Conservation (phyloP, 2,888 invertebrate species). For the Bombylius discolor region DNA sequence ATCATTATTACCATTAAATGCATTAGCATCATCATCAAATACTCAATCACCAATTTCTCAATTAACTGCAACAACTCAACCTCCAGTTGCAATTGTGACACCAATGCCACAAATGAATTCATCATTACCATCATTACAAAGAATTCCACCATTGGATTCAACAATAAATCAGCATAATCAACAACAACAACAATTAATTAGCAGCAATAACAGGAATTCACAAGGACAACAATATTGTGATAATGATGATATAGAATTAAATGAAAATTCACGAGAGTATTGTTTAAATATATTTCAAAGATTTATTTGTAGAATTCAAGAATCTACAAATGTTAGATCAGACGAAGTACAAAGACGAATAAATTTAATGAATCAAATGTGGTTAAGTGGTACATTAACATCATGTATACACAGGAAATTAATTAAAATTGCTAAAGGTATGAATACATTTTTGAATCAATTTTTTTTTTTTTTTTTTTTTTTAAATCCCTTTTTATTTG, state of each 20-base stretch:
- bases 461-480: neutral
- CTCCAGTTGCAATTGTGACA: conserved; percentile 24
- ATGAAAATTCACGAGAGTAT: conserved; percentile 7
- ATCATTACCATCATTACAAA: neutral
- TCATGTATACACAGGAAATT: conserved; percentile 21
- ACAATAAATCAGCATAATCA: neutral
- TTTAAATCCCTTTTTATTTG: neutral
- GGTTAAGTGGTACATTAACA: conserved; percentile 22
- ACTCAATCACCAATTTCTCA: conserved; percentile 6
- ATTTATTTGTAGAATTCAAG: conserved; percentile 14
- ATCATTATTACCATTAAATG: conserved; percentile 14
- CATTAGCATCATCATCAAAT: conserved; percentile 15
- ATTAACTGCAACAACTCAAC: conserved; percentile 8
- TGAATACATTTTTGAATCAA: neutral
- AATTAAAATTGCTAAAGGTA: conserved; percentile 21
- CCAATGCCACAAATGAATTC: conserved; percentile 19
- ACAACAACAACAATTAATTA: neutral
- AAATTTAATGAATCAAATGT: conserved; percentile 22
- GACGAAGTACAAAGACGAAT: conserved; percentile 23
- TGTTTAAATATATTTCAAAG: conserved; percentile 11
- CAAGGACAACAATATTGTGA: neutral
- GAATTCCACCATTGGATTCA: neutral
- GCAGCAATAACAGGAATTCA: neutral
- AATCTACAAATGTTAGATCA: conserved; percentile 19
- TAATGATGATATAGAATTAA: neutral